phyloP scores from a whole-genome alignment of 2,888 invertebrate genomes.

The Eupsilia transversa region DNA sequence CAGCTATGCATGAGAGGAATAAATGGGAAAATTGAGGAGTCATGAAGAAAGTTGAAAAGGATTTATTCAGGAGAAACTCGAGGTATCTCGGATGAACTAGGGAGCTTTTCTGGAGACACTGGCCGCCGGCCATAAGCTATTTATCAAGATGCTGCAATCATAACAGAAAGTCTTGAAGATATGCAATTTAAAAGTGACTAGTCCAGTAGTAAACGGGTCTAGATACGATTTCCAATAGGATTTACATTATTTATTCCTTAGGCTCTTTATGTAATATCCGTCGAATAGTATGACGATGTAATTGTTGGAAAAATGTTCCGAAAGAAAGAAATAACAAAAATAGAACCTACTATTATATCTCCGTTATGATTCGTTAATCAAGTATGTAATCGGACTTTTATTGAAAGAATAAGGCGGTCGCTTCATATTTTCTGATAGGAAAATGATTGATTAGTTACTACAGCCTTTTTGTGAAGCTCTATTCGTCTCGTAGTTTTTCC shows the following conservation, averaged over 20 bases:
- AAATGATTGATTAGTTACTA: constrained; percentile 55
- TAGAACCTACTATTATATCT: constrained; percentile 19
- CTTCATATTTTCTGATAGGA: constrained; percentile 50
- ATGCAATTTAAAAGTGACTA: constrained; percentile 32
- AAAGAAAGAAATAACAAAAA: background rate
- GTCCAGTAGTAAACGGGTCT: constrained; percentile 2
- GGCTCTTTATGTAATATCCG: no score
- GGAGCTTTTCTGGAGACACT: constrained; percentile 12
- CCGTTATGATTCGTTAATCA: constrained; percentile 44
- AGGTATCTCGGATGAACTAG: constrained; percentile 11
- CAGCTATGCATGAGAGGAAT: background rate
- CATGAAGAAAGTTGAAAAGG: constrained; percentile 36
- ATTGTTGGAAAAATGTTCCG: background rate
- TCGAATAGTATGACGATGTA: background rate
- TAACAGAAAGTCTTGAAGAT: constrained; percentile 29
- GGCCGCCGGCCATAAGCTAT: constrained; percentile 31
- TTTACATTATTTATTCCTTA: constrained; percentile 2
- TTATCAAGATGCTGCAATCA: constrained; percentile 38
- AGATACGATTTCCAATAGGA: constrained; percentile 11
- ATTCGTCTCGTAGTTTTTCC: constrained; percentile 36
- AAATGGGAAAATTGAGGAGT: constrained; percentile 25
- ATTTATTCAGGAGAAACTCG: constrained; percentile 18
- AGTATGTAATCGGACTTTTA: constrained; percentile 57
- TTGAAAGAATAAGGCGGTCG: constrained; percentile 41
- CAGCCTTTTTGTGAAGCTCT: constrained; percentile 28